Evolutionary conservation across 1,140 invertebrate genomes (phyloP).

Genomic region (Argopecten irradians): DNA sequence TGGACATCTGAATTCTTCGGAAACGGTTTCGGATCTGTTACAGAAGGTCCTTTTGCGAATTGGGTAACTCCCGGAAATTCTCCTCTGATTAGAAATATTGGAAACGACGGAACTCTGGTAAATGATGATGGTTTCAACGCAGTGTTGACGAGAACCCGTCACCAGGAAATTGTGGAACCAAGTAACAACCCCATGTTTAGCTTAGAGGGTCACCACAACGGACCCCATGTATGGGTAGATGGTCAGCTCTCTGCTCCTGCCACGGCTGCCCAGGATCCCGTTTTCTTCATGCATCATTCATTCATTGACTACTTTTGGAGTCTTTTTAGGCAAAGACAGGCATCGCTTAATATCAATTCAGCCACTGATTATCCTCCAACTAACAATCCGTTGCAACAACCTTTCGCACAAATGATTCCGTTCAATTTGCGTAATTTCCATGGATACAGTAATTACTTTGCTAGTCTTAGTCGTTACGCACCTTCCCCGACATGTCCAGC

Average conservation of each 20-base stretch:
- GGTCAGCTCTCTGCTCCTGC: neutral
- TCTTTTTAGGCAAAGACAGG: neutral
- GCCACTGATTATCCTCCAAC: neutral
- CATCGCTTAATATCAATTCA: neutral
- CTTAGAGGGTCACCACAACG: neutral
- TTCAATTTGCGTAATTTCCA: neutral
- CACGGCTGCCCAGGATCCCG: neutral
- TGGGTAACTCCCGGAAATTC: slow-evolving; percentile 35
- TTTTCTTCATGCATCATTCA: slow-evolving; percentile 22
- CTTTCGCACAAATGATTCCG: neutral
- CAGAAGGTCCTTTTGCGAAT: slow-evolving; percentile 67
- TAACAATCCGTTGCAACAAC: neutral
- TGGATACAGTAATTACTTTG: neutral
- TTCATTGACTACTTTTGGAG: slow-evolving; percentile 25
- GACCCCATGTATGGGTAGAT: slow-evolving; percentile 26
- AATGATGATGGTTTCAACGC: neutral
- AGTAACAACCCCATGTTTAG: neutral
- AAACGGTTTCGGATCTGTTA: slow-evolving; percentile 73
- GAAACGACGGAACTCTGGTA: neutral
- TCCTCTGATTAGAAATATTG: slow-evolving; percentile 42
- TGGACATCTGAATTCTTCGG: slow-evolving; percentile 70
- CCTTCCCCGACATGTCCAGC: neutral
- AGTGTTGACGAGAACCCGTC: neutral
- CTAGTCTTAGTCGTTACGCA: neutral
- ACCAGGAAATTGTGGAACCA: neutral